These are phyloP conservation scores for Anolis apletophallus DNA, from an alignment of 2,797 vertebrate genomes.

Conservation along the genomic window DNA sequence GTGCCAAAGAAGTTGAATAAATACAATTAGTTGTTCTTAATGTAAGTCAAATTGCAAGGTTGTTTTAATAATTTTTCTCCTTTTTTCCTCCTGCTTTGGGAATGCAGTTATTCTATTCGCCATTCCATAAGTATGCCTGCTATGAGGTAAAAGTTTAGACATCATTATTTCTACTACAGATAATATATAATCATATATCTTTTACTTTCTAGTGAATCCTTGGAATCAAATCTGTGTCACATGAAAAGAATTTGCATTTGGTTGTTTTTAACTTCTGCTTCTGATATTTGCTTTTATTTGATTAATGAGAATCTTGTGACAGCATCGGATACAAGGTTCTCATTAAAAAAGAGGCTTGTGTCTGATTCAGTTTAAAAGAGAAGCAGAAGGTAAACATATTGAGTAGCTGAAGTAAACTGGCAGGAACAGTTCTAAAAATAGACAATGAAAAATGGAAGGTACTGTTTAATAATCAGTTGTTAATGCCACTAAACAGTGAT, in stretches of 20 bases:
- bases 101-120: constrained; percentile 92
- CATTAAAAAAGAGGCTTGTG: neutral
- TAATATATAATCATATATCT: constrained; percentile 39
- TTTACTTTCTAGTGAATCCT: constrained; percentile 24
- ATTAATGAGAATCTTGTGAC: neutral
- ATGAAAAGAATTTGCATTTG: neutral
- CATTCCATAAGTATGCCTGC: constrained; percentile 98
- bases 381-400: neutral
- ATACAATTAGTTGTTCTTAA: neutral
- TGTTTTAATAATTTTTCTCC: constrained; percentile 59
- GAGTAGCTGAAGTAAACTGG: neutral
- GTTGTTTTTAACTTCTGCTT: neutral
- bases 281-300: neutral
- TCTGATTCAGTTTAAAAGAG: neutral
- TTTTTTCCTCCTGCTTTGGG: constrained; percentile 77
- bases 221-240: neutral
- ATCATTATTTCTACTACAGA: constrained; percentile 33
- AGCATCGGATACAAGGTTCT: neutral
- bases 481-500: neutral
- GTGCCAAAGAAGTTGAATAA: neutral
- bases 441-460: neutral
- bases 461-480: neutral
- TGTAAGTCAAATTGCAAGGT: constrained; percentile 4
- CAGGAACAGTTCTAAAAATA: neutral
- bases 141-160: constrained; percentile 90